phyloP scores from a whole-genome alignment of 2,888 invertebrate species.

The Epicampocera succincta region DNA sequence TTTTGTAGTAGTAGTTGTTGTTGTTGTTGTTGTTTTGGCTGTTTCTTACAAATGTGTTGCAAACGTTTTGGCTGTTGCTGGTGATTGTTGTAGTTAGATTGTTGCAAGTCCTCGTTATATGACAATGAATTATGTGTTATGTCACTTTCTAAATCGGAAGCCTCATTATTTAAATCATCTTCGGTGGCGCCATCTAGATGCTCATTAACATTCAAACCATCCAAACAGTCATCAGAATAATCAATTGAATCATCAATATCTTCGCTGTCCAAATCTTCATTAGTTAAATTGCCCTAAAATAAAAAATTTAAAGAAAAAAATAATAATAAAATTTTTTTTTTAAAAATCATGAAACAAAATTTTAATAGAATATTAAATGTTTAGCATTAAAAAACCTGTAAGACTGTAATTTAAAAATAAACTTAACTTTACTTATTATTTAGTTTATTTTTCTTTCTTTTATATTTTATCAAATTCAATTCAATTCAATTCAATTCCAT shows the following conservation, averaged over 20 bases:
- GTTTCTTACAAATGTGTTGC: conserved; percentile 47
- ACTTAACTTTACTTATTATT: too few species aligned
- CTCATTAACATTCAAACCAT: conserved; percentile 50
- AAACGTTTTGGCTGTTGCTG: conserved; percentile 28
- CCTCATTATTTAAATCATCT: conserved; percentile 78
- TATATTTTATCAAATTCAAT: too few species aligned
- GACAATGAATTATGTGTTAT: conserved; percentile 73
- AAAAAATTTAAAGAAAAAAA: too few species aligned
- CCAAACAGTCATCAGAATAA: conserved; percentile 67
- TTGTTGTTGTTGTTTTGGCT: conserved; percentile 29
- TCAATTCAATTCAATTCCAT: too few species aligned
- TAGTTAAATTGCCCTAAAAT: conserved; percentile 75
- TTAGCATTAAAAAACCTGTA: too few species aligned
- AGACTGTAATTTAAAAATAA: too few species aligned
- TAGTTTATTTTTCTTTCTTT: too few species aligned
- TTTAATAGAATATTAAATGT: too few species aligned
- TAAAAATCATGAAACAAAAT: not conserved
- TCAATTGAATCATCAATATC: conserved; percentile 71
- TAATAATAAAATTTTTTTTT: not conserved
- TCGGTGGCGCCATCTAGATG: conserved; percentile 75
- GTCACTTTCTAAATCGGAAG: conserved; percentile 77
- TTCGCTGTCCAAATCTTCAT: conserved; percentile 72
- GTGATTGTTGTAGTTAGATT: conserved; percentile 57
- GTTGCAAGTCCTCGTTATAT: conserved; percentile 64
- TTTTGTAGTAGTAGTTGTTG: conserved; percentile 27